phyloP scores from a whole-genome alignment of 2,113 vertebrate species.

The Heterochromis multidens region DNA sequence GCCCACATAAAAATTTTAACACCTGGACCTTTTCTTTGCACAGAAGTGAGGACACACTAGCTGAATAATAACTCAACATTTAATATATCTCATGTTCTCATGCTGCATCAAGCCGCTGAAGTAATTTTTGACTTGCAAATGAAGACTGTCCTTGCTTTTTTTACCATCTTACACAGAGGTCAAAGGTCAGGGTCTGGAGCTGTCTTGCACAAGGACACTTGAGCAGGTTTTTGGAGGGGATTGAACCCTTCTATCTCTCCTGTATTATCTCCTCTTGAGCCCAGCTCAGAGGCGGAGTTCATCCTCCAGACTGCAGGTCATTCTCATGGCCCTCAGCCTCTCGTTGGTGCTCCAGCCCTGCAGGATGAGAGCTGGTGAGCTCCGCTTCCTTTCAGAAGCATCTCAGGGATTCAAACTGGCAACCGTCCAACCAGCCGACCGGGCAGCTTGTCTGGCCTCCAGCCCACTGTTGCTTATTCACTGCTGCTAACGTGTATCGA shows the following conservation, averaged over 20 bases:
- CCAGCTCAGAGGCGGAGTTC: slow-evolving; percentile 40
- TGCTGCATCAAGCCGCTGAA: background rate
- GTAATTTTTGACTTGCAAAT: background rate
- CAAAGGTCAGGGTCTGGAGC: slow-evolving; percentile 1
- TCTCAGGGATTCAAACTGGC: slow-evolving; percentile 58
- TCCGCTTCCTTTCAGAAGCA: slow-evolving; percentile 36
- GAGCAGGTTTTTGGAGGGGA: slow-evolving; percentile 1
- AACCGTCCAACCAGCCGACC: slow-evolving; percentile 35
- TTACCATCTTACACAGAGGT: background rate
- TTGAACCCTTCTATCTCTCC: background rate
- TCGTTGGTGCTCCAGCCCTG: slow-evolving; percentile 27
- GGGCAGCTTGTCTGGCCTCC: slow-evolving; percentile 44
- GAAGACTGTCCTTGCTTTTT: background rate
- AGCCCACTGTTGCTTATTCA: slow-evolving; percentile 38
- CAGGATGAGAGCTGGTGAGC: slow-evolving; percentile 38
- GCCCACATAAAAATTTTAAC: background rate
- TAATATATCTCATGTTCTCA: background rate
- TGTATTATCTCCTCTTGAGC: slow-evolving; percentile 43
- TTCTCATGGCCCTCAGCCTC: slow-evolving; percentile 40
- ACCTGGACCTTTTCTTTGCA: background rate
- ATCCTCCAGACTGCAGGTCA: slow-evolving; percentile 52
- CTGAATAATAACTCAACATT: background rate
- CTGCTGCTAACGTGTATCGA: slow-evolving; percentile 60
- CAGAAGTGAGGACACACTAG: background rate
- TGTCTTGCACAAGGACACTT: slow-evolving; percentile 37